Evolutionary conservation across 1,140 invertebrate species (phyloP).

Genomic region (Telenomus remus): DNA sequence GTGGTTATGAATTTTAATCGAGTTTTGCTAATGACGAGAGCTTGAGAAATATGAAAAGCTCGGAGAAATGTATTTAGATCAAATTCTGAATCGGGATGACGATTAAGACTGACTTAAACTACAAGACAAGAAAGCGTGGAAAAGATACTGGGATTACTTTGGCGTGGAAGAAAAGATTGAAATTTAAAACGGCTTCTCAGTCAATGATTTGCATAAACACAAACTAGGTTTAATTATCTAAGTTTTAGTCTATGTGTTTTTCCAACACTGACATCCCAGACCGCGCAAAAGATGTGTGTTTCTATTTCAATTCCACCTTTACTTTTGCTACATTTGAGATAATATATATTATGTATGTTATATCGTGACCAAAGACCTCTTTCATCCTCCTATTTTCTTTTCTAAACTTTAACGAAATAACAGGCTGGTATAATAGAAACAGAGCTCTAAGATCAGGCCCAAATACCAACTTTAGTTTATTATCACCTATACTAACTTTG

Average conservation of each 20-base stretch:
- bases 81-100: constrained; percentile 48
- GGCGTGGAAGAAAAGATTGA: constrained; percentile 23
- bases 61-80: constrained; percentile 55
- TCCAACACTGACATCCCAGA: no score
- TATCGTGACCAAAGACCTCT: no score
- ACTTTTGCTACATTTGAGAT: no score
- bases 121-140: constrained; percentile 21
- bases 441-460: no score
- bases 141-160: constrained; percentile 40
- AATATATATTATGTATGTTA: no score
- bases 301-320: no score
- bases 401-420: no score
- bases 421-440: no score
- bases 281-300: no score
- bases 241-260: background rate
- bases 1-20: constrained; percentile 55
- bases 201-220: background rate
- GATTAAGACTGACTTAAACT: constrained; percentile 49
- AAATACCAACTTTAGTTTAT: no score
- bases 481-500: no score
- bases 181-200: constrained; percentile 25
- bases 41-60: constrained; percentile 37
- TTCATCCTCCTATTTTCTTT: no score
- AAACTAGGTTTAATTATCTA: background rate
- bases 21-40: constrained; percentile 41